Conservation (phyloP, 2,888 invertebrate genomes). For the Ceriagrion tenellum region DNA sequence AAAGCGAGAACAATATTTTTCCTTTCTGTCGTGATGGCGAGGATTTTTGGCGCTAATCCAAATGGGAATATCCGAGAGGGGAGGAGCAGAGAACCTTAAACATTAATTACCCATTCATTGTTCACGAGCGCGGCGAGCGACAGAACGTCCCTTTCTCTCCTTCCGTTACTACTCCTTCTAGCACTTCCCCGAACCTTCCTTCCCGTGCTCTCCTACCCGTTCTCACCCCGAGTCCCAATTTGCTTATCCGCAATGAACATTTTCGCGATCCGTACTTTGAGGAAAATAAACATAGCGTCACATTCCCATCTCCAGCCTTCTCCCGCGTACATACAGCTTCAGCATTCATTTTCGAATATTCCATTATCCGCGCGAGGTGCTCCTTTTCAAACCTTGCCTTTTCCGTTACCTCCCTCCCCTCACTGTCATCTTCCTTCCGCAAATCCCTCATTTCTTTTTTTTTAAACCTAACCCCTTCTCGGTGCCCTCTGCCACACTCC, state of each 20-base stretch:
- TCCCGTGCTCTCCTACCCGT: not conserved
- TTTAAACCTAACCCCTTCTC: not conserved
- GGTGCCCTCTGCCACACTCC: not conserved
- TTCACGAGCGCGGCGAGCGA: not conserved
- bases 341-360: not conserved
- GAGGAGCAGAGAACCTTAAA: not conserved
- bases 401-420: not conserved
- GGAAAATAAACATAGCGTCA: not conserved
- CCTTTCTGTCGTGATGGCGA: not conserved
- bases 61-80: not conserved
- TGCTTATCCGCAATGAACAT: not conserved
- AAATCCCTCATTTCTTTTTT: not conserved
- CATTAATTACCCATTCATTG: slow-evolving; percentile 45
- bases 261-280: not conserved
- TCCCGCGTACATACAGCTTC: not conserved
- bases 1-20: not conserved
- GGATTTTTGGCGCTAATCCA: too few species aligned
- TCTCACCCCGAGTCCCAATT: not conserved
- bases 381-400: not conserved
- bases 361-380: not conserved
- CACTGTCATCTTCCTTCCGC: not conserved
- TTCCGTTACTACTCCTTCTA: not conserved
- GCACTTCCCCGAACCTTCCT: not conserved
- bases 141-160: not conserved
- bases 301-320: not conserved